These are phyloP conservation scores for Chauna torquata DNA, from an alignment of 2,113 vertebrate genomes.

Conservation along the genomic window DNA sequence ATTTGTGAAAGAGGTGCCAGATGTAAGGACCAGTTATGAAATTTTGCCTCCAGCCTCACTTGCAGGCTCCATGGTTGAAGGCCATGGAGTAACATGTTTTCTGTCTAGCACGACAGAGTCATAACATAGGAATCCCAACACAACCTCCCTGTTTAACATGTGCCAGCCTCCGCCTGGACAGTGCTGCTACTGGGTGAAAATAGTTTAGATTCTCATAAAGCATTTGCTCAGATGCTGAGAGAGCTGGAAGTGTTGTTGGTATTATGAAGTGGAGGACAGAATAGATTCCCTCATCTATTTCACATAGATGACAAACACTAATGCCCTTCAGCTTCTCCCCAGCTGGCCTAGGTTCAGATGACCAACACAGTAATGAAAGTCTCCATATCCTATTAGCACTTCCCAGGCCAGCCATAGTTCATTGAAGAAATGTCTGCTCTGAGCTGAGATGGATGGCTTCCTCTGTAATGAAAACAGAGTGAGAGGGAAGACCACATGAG, in stretches of 20 bases:
- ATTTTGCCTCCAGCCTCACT: neutral
- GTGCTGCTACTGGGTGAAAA: neutral
- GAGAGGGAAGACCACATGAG: neutral
- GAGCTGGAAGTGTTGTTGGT: neutral
- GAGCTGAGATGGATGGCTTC: constrained; percentile 17
- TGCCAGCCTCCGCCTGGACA: neutral
- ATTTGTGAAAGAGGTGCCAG: neutral
- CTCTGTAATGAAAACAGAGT: neutral
- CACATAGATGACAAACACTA: neutral
- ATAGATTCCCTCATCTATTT: neutral
- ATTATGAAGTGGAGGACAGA: neutral
- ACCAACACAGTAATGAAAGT: constrained; percentile 31
- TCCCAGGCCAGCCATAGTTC: neutral
- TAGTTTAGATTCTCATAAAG: neutral
- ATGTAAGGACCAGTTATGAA: neutral
- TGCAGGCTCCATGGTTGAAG: neutral
- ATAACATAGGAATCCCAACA: neutral
- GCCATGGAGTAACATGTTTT: neutral
- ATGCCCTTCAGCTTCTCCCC: neutral
- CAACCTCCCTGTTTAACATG: neutral
- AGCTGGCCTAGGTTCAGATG: constrained; percentile 30
- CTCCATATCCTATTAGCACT: neutral
- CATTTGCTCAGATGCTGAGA: neutral
- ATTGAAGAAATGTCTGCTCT: constrained; percentile 3
- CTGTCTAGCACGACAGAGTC: neutral